phyloP scores from a whole-genome alignment of 92 coral and sea anemone species.

The Epizoanthus scotinus region DNA sequence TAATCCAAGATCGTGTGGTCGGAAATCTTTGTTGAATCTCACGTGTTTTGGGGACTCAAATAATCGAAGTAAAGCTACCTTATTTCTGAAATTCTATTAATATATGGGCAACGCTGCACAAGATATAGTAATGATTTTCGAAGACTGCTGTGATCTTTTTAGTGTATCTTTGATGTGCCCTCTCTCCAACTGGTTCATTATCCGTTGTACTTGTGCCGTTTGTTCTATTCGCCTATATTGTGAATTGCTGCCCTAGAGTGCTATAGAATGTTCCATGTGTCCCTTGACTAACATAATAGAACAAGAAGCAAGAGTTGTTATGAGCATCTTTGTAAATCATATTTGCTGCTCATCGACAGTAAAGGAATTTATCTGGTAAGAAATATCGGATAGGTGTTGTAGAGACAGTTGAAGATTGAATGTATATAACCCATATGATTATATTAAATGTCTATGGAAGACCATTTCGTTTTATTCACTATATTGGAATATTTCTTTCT shows the following conservation, averaged over 20 bases:
- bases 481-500: too few relatives aligned
- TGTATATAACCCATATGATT: too few relatives aligned
- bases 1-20: slow-evolving; percentile 1
- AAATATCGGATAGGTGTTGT: slow-evolving; percentile 1
- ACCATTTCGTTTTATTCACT: too few relatives aligned
- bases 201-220: not conserved
- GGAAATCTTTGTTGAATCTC: slow-evolving; percentile 10
- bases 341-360: not conserved
- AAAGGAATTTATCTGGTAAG: slow-evolving; percentile 25
- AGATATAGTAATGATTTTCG: not conserved
- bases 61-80: not conserved
- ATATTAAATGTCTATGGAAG: too few relatives aligned
- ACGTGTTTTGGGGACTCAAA: not conserved
- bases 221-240: not conserved
- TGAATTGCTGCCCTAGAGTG: not conserved
- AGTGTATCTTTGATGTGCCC: too few relatives aligned
- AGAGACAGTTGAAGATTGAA: too few relatives aligned
- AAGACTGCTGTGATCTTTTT: not conserved
- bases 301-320: not conserved
- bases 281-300: not conserved
- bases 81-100: not conserved
- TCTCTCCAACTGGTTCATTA: slow-evolving; percentile 21
- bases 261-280: not conserved
- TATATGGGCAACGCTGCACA: not conserved
- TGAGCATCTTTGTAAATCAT: not conserved